Base-by-base conservation (phyloP, 2,888 invertebrate genomes). In the Limnephilus marmoratus region DNA sequence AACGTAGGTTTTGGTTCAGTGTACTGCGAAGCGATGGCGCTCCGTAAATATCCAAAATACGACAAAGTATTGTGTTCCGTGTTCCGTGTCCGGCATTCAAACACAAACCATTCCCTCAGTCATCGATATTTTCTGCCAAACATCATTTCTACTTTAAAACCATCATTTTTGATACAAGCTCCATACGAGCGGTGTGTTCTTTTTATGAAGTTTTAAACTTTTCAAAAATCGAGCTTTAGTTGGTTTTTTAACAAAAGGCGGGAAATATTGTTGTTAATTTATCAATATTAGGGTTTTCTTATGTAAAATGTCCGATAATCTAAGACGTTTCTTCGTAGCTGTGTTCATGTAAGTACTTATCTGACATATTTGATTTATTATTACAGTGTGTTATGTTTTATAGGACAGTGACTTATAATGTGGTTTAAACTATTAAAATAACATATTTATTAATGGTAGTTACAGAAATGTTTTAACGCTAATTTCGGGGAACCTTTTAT, bases 1-100 rank as follows among this genome's bases (percentile, higher is more conserved):
- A 85, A 80, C 81, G 81, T 24, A 81, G 90, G 24, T 80, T 90
- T 90, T 53, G 31, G 81, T 81, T 80, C 80, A 90, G 80, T 15
- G 34, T 90, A 81, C 41, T 90, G 82, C 83, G 88, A 81, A 85
- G 87, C 83, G 85, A 91, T 91, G 85, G 86, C 90, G 89, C 91
- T 92, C 81, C 49, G 86, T 82, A 92, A 93, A 93, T 91, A 86
- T 93, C 91, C 91, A 92, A 93, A 93, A 92, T 90, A 93, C 93
- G 81, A 91, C 91, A 90, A 92, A 92, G 90, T 92, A 91, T 91
- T 92, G 85, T 53, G 85, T 37, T 41, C 88, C 53, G 68, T 88
- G 89, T 90, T 41, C 88, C 53, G 81, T 88, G 89, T 90, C 88
- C 91, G 49, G 53, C 90, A 85, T 83, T 91, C 92, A 90, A 49